Evolutionary conservation across 2,888 invertebrate species (phyloP).

Genomic region (Torymus auratus): DNA sequence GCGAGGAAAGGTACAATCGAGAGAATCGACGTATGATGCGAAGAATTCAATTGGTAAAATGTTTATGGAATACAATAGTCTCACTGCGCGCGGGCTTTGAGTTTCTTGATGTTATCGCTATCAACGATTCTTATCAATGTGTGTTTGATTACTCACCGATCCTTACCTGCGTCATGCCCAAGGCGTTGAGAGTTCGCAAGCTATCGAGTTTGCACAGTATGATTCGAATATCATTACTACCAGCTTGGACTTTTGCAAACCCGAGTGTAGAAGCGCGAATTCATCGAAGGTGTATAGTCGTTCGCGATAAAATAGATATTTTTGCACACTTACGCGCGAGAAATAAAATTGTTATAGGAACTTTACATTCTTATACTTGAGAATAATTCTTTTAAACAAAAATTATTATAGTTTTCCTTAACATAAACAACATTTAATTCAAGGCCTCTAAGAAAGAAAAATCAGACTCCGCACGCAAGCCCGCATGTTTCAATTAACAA

Average conservation of each 20-base stretch:
- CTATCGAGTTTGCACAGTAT: slow-evolving; percentile 27
- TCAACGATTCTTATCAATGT: slow-evolving; percentile 18
- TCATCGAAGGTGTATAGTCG: neutral
- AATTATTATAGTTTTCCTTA: too few species aligned
- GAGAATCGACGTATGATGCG: neutral
- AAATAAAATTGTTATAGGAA: too few species aligned
- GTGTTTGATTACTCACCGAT: slow-evolving; percentile 38
- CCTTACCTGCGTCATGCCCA: slow-evolving; percentile 18
- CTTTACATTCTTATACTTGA: too few species aligned
- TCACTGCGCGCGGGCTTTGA: neutral
- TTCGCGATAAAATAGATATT: too few species aligned
- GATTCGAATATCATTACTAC: slow-evolving; percentile 27
- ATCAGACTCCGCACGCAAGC: neutral
- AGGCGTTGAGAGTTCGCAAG: slow-evolving; percentile 17
- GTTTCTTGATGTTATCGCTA: slow-evolving; percentile 4
- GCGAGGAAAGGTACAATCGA: neutral
- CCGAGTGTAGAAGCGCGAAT: slow-evolving; percentile 5
- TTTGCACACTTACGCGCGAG: too few species aligned
- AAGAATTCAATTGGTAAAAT: neutral
- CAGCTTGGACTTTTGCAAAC: neutral
- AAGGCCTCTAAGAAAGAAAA: slow-evolving; percentile 9
- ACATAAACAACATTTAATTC: too few species aligned
- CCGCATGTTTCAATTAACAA: too few species aligned
- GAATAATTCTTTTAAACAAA: too few species aligned
- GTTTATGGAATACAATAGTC: neutral